A percentile compares a stretch with the other conserved stretches of the same genome.
phyloP scores from a whole-genome alignment of 2,888 invertebrate species.

The Omphaloscelis lunosa region DNA sequence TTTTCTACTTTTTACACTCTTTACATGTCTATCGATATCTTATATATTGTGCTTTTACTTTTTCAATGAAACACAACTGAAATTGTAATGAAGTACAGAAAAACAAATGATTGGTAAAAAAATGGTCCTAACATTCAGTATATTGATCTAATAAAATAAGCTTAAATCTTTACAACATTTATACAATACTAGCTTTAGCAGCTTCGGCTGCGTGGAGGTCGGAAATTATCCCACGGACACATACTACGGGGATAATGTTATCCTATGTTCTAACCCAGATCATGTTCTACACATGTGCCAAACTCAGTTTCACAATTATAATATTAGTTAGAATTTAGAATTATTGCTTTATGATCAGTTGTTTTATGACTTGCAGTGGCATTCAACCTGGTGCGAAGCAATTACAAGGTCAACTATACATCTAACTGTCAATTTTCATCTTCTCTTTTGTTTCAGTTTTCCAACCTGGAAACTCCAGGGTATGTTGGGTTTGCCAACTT shows the following conservation, averaged over 20 bases:
- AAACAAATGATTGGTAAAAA: background rate
- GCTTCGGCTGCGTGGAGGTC: no score
- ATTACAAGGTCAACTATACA: background rate
- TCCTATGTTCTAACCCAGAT: no score
- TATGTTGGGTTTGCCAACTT: slow-evolving; percentile 98
- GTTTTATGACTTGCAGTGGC: background rate
- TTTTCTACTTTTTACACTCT: background rate
- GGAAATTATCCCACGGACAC: no score
- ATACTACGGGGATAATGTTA: no score
- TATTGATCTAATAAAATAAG: no score
- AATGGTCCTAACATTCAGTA: no score
- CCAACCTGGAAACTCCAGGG: slow-evolving; percentile 95
- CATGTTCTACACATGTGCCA: no score
- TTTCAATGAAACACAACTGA: background rate
- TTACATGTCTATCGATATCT: background rate
- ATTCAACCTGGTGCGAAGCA: background rate
- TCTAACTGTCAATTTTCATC: background rate
- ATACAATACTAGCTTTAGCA: no score
- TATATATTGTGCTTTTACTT: background rate
- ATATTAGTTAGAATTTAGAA: background rate
- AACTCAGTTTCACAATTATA: no score
- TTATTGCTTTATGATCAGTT: background rate
- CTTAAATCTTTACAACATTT: background rate
- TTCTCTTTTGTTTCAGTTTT: slow-evolving; percentile 91
- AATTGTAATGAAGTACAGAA: background rate